Evolutionary conservation across 1,140 invertebrate species (phyloP).

Genomic region (Lordiphosa mommai): DNA sequence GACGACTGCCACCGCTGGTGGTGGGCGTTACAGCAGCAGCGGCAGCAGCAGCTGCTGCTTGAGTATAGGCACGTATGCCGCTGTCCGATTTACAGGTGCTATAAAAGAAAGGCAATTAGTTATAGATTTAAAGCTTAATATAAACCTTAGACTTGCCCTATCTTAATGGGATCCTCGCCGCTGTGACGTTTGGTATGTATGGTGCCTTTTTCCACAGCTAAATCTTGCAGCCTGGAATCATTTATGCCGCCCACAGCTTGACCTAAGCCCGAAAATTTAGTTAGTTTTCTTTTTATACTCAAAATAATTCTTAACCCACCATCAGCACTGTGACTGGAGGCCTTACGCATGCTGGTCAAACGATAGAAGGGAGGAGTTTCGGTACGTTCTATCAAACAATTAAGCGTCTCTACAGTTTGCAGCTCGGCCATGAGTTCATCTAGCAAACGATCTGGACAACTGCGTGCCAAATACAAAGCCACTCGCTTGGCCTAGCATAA

Average conservation of each 20-base stretch:
- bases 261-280: slow-evolving; percentile 31
- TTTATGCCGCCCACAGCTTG: slow-evolving; percentile 78
- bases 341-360: slow-evolving; percentile 93
- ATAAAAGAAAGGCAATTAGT: neutral
- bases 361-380: slow-evolving; percentile 99
- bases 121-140: too few relatives aligned
- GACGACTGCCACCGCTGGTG: slow-evolving; percentile 57
- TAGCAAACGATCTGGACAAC: slow-evolving; percentile 93
- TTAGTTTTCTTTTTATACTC: neutral
- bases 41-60: slow-evolving; percentile 67
- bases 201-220: slow-evolving; percentile 92
- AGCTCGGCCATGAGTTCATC: slow-evolving; percentile 98
- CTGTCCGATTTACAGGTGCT: slow-evolving; percentile 83
- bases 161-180: slow-evolving; percentile 92
- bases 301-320: slow-evolving; percentile 63
- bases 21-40: slow-evolving; percentile 59
- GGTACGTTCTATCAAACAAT: slow-evolving; percentile 96
- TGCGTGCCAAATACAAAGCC: slow-evolving; percentile 93
- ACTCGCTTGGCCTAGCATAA: slow-evolving; percentile 93
- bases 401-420: slow-evolving; percentile 96
- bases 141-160: slow-evolving; percentile 78
- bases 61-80: slow-evolving; percentile 81
- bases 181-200: slow-evolving; percentile 98
- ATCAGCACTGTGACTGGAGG: slow-evolving; percentile 92
- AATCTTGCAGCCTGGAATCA: slow-evolving; percentile 80